These are phyloP conservation scores for Adelognathus sp. DNA, from an alignment of 2,888 invertebrate species.

Conservation along the genomic window DNA sequence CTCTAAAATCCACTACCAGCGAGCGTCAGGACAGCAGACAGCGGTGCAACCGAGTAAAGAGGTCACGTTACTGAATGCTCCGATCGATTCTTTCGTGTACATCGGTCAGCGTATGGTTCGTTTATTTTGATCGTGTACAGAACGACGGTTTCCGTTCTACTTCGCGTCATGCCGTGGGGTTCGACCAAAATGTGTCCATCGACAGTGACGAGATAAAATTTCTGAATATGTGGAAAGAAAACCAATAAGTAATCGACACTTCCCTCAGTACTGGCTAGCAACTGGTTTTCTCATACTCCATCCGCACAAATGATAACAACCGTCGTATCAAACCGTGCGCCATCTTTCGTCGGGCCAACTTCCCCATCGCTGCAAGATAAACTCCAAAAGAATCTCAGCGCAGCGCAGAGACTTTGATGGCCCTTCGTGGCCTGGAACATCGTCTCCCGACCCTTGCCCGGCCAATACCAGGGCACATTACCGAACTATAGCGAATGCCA, in stretches of 20 bases:
- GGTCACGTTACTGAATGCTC: constrained; percentile 46
- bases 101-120: constrained; percentile 6
- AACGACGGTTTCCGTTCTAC: constrained; percentile 14
- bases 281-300: not conserved
- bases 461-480: constrained; percentile 41
- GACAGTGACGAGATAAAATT: not conserved
- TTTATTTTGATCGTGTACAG: constrained; percentile 19
- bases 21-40: constrained; percentile 28
- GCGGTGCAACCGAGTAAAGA: constrained; percentile 22
- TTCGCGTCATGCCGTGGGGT: constrained; percentile 16
- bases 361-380: constrained; percentile 74
- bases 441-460: constrained; percentile 34
- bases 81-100: constrained; percentile 42
- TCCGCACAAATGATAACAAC: not conserved
- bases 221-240: not conserved
- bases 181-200: not conserved
- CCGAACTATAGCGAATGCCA: constrained; percentile 12
- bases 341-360: constrained; percentile 60
- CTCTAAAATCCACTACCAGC: constrained; percentile 46
- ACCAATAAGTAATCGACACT: not conserved
- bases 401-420: constrained; percentile 67
- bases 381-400: constrained; percentile 76
- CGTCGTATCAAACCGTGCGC: constrained; percentile 44
- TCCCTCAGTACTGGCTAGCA: not conserved
- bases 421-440: constrained; percentile 53